These are phyloP conservation scores for Zaprionus lachaisei DNA, from an alignment of 1,140 invertebrate genomes.

Conservation along the genomic window DNA sequence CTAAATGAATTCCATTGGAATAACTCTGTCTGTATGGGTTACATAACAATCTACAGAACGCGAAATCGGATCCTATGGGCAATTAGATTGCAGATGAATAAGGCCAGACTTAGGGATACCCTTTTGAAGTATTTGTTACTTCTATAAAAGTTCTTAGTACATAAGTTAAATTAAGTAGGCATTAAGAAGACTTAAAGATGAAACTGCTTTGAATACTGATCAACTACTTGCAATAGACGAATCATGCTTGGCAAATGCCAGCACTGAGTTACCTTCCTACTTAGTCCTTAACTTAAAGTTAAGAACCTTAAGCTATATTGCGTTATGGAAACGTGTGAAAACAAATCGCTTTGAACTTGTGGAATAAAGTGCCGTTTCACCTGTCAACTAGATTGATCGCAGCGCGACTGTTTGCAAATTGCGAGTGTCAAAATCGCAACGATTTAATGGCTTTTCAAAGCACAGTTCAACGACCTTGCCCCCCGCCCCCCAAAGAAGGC, in stretches of 20 bases:
- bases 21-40: not conserved
- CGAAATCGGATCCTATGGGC: not conserved
- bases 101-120: not conserved
- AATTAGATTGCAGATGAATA: too few relatives aligned
- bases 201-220: too few relatives aligned
- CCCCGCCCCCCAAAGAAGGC: not conserved
- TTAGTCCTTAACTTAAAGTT: not conserved
- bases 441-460: slow-evolving; percentile 3
- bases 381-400: slow-evolving; percentile 5
- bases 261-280: not conserved
- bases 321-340: too few relatives aligned
- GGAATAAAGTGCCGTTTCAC: not conserved
- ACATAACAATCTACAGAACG: not conserved
- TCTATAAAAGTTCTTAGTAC: too few relatives aligned
- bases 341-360: not conserved
- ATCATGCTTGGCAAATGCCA: too few relatives aligned
- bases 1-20: not conserved
- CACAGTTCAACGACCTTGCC: not conserved
- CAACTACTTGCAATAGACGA: too few relatives aligned
- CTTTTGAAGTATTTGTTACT: not conserved
- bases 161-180: too few relatives aligned
- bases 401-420: not conserved
- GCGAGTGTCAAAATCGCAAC: not conserved
- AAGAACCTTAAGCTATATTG: not conserved
- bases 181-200: too few relatives aligned